Base-by-base conservation (phyloP, 1,140 invertebrate genomes). In the Bursaphelenchus mucronatus region DNA sequence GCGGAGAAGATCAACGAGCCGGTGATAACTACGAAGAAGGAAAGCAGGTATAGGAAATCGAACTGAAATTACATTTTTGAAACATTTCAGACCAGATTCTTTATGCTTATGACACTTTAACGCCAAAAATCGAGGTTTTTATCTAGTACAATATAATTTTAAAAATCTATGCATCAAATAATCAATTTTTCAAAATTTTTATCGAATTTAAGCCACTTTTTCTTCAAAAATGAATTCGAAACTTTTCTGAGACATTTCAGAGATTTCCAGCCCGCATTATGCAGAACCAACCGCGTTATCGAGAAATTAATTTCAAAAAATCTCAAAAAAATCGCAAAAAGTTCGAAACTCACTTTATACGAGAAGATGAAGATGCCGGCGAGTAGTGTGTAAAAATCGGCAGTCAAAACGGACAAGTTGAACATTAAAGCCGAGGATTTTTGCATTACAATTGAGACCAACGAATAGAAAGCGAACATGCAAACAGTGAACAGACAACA, bases 341-440 rank as follows among this genome's bases (percentile, higher is more conserved):
- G 8, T 13, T 55, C 8, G 10, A 10, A 53, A 71, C 64, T 83
- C 83, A 91, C 90, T 86, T 90, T 88, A 82, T 90, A 90, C 62
- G 89, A 86, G 81, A 91, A 90, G 64, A 90, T 84, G 71, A 88
- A 85, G 74, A 91, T 87, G 68, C 90, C 90, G 64, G 87, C 85
- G 59, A 92, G 85, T 46, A 91, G 85, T 45, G 90, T 88, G 82
- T 91, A 92, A 79, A 90, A 91, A 83, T 92, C 90, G 0, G 90
- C 87, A 0, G 90, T 89, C 30, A 92, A 83, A 61, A 92, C 86
- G 6, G 89, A 88, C 15, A 93, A 82, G 80, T 92, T 91, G 70
- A 91, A 82, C 54, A 89, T 87, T 15, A 90, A 88, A 17, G 90
- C 88, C 13, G 89, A 89, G 19, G 89, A 89, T 74, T 89, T 86